These are phyloP conservation scores for Octopus sinensis DNA, from an alignment of 1,140 invertebrate genomes.

Conservation along the genomic window DNA sequence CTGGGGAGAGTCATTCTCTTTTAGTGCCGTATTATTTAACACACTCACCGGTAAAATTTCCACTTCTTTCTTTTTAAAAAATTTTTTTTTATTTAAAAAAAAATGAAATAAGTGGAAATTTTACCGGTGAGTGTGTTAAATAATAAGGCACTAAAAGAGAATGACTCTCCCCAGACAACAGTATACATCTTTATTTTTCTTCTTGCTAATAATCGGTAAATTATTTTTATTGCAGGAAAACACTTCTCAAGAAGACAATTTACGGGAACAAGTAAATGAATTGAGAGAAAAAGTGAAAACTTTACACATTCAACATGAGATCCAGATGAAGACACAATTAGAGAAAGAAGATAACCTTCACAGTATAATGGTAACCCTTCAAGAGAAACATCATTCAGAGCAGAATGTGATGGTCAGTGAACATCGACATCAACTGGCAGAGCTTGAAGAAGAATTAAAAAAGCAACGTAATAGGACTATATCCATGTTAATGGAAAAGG, in stretches of 20 bases:
- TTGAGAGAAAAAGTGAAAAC: slow-evolving; percentile 45
- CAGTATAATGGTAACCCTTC: slow-evolving; percentile 39
- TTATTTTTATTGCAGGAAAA: slow-evolving; percentile 38
- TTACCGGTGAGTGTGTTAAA: too few species aligned
- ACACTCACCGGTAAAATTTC: too few species aligned
- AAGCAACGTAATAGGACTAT: slow-evolving; percentile 77
- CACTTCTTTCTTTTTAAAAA: too few species aligned
- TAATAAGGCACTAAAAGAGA: too few species aligned
- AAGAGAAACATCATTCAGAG: slow-evolving; percentile 64
- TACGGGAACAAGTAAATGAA: slow-evolving; percentile 52
- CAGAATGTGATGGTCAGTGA: slow-evolving; percentile 57
- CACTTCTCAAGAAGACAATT: slow-evolving; percentile 31
- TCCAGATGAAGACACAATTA: slow-evolving; percentile 59
- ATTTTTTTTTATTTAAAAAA: too few species aligned
- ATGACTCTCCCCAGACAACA: too few species aligned
- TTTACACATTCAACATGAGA: slow-evolving; percentile 53
- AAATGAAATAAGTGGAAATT: too few species aligned
- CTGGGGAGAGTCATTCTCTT: too few species aligned
- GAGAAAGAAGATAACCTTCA: slow-evolving; percentile 41
- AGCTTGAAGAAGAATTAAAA: slow-evolving; percentile 73
- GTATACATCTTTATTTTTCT: too few species aligned
- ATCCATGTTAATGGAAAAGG: slow-evolving; percentile 74
- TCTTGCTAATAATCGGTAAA: too few species aligned
- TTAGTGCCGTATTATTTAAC: too few species aligned
- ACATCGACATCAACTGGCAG: slow-evolving; percentile 63